Percentiles rank a stretch among this genome's conserved stretches.
Evolutionary conservation across 2,888 invertebrate genomes (phyloP).

Genomic region (Itoplectis maculator): DNA sequence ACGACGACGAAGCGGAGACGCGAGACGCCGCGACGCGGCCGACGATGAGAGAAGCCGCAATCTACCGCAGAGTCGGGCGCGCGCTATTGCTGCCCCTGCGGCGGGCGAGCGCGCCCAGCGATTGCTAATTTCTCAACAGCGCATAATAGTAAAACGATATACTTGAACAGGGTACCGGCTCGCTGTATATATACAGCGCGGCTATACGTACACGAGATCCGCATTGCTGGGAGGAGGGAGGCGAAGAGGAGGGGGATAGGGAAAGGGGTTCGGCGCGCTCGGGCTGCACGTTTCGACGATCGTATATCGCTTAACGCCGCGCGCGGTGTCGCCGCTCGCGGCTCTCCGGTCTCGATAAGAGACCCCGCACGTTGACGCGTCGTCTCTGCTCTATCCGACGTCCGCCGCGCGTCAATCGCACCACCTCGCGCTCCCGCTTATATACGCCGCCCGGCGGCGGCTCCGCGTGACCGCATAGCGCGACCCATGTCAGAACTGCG

Average conservation of each 20-base stretch:
- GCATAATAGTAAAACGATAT: constrained; percentile 63
- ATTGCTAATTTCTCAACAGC: constrained; percentile 62
- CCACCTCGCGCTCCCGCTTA: not conserved
- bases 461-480: constrained; percentile 8
- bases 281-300: constrained; percentile 47
- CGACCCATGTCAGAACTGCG: constrained; percentile 20
- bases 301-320: constrained; percentile 69
- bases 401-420: constrained; percentile 49
- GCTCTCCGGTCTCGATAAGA: constrained; percentile 56
- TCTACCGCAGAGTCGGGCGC: constrained; percentile 23
- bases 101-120: not conserved
- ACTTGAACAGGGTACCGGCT: constrained; percentile 50
- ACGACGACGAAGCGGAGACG: not conserved
- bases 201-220: too few species aligned
- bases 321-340: not conserved
- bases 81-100: constrained; percentile 21
- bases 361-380: constrained; percentile 43
- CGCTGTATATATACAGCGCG: too few species aligned
- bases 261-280: too few species aligned
- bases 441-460: not conserved
- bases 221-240: constrained; percentile 30
- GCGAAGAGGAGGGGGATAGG: too few species aligned
- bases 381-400: constrained; percentile 31
- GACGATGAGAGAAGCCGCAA: constrained; percentile 54
- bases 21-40: constrained; percentile 2